Base-by-base conservation (phyloP, 1,140 invertebrate genomes). In the Nomia melanderi region DNA sequence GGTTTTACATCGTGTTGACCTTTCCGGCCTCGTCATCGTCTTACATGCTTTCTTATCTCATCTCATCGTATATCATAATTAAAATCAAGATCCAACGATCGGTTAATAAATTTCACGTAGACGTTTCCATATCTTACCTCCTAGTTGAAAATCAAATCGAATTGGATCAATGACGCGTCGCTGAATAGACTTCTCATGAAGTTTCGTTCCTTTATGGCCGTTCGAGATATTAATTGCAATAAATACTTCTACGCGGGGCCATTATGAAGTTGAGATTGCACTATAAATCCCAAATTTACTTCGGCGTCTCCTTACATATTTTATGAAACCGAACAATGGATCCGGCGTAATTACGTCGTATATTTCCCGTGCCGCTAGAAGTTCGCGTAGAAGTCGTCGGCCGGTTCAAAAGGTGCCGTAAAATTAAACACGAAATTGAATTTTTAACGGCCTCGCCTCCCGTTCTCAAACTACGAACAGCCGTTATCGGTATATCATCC, bases 271-370 rank as follows among this genome's bases (percentile, higher is more conserved):
- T 85, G 67, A 83, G 78, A 88, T 88, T 87, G 36, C 84, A 81
- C 87, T 60, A 88, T 88, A 88, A 88, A 88, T 88, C 85, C 81
- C 9, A 88, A 87, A 88, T 87, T 88, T 87, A 88, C 81, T 86
- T 75, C 54, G 36, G 67, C 36, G 70, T 50, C 59, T 65, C 53
- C 80, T 69, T 69, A 69, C 73, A 72, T 76, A 78, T 83, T 81
- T 85, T 67, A 70, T 50, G 77, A 39, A 69, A 79, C 69, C 65
- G 50, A 36, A 78, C 62, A 81, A 81, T 47, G 44, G 57, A 76
- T 54, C 50, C 12, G n/a, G 20, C 14, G 57, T 75, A 78, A 85
- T 81, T 85, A 70, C 78, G 56, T 66, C 83, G 36, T 81, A 85
- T 84, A 85, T 84, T 72, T 84, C 62, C 39, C n/a, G 25, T 11